A percentile compares a stretch with the other conserved stretches of the same genome.
These are phyloP conservation scores for Cheirogaleus medius DNA, from an alignment of 2,113 vertebrate genomes.

Conservation along the genomic window DNA sequence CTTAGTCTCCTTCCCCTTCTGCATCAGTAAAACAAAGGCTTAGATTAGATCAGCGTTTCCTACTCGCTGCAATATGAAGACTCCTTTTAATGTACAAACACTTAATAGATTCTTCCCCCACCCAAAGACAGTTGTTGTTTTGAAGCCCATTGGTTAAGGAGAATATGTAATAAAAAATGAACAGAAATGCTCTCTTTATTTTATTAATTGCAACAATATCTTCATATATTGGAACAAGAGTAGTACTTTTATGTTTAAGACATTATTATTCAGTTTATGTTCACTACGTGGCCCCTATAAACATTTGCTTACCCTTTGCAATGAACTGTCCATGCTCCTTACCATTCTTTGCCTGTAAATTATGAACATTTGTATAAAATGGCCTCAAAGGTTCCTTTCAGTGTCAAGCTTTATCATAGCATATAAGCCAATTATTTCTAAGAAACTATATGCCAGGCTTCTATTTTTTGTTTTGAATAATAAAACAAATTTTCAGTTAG, in stretches of 20 bases:
- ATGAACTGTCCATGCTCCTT: neutral
- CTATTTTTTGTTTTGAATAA: slow-evolving; percentile 28
- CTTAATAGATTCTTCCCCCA: neutral
- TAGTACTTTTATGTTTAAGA: neutral
- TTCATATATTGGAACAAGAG: neutral
- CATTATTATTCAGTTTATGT: neutral
- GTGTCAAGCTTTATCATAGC: neutral
- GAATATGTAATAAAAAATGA: neutral
- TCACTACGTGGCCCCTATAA: neutral
- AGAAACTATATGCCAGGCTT: neutral
- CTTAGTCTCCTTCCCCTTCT: neutral
- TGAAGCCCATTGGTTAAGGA: neutral
- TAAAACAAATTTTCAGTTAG: neutral
- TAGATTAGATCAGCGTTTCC: neutral
- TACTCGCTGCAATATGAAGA: neutral
- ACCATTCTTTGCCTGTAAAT: neutral
- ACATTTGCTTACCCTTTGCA: neutral
- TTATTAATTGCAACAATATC: neutral
- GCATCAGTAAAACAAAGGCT: neutral
- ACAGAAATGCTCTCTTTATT: neutral
- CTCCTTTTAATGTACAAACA: neutral
- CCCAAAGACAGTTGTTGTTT: neutral
- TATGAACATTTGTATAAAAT: neutral
- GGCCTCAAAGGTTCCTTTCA: neutral
- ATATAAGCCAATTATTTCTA: slow-evolving; percentile 23